Evolutionary conservation across 2,888 invertebrate species (phyloP).

Genomic region (Ellobium chinense): DNA sequence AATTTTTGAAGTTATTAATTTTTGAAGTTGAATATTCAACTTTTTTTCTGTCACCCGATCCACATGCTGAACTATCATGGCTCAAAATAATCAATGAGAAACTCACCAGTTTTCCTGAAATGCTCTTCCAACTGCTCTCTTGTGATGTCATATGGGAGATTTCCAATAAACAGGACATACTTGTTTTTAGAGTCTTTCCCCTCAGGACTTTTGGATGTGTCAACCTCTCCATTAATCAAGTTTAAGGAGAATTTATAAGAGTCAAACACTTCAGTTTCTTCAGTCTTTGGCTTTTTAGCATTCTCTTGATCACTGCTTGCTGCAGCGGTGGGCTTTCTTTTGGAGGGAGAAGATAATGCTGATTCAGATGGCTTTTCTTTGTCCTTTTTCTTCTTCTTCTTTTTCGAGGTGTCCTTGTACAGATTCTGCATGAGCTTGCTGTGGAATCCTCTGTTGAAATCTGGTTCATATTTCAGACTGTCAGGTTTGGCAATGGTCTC

Average conservation of each 20-base stretch:
- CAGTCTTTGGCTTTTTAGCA: constrained; percentile 25
- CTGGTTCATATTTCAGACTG: constrained; percentile 40
- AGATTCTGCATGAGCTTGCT: constrained; percentile 42
- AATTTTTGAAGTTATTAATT: too few relatives aligned
- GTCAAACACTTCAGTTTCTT: constrained; percentile 28
- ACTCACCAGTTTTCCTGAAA: constrained; percentile 71
- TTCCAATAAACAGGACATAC: constrained; percentile 72
- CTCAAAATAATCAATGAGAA: too few relatives aligned
- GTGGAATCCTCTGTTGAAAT: constrained; percentile 41
- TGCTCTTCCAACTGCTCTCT: constrained; percentile 72
- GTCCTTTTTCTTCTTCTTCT: constrained; percentile 23
- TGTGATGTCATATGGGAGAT: constrained; percentile 68
- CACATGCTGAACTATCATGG: too few relatives aligned
- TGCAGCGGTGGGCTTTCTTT: constrained; percentile 21
- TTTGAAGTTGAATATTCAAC: too few relatives aligned
- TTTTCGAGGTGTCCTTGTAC: neutral
- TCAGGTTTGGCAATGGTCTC: constrained; percentile 46
- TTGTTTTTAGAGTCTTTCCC: constrained; percentile 55
- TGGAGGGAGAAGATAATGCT: neutral
- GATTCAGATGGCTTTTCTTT: constrained; percentile 9
- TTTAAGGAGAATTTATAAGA: constrained; percentile 42
- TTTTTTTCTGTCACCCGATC: too few relatives aligned
- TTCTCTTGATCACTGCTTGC: neutral
- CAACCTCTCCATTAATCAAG: constrained; percentile 38
- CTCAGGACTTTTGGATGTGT: constrained; percentile 1